A percentile compares a stretch with the other conserved stretches of the same genome.
phyloP scores from a whole-genome alignment of 2,888 invertebrate genomes.

The Carcina quercana region DNA sequence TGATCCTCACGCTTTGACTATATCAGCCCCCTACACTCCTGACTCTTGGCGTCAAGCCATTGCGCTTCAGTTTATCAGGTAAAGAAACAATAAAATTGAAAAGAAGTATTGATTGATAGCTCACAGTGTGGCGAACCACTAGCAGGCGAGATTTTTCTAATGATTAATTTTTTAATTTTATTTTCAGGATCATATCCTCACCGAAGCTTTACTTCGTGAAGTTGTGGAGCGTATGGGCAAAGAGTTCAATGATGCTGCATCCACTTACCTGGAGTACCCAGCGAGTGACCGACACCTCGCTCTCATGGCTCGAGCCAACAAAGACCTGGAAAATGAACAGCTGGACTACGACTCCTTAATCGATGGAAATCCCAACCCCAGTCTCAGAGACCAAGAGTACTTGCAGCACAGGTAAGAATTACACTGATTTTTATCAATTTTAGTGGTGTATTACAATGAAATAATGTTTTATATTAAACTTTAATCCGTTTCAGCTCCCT shows the following conservation, averaged over 20 bases:
- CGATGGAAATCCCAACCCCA: conserved; percentile 82
- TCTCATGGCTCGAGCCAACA: conserved; percentile 71
- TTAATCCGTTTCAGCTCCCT: conserved; percentile 59
- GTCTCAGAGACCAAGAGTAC: conserved; percentile 90
- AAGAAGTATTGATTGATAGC: too few relatives aligned
- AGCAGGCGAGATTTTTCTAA: too few relatives aligned
- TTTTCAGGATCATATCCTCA: conserved; percentile 76
- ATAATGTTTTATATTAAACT: too few relatives aligned
- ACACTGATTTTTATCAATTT: background rate
- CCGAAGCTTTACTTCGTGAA: conserved; percentile 83
- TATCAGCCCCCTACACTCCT: too few relatives aligned
- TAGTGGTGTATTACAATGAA: background rate
- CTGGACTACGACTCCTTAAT: conserved; percentile 83
- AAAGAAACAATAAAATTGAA: too few relatives aligned
- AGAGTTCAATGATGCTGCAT: conserved; percentile 79
- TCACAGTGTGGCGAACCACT: too few relatives aligned
- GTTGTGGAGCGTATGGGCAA: conserved; percentile 86
- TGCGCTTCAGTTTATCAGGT: too few relatives aligned
- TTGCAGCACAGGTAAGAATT: conserved; percentile 81
- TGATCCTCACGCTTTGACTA: too few relatives aligned
- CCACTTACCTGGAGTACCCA: conserved; percentile 78
- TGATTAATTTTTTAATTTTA: background rate
- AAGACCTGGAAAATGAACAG: conserved; percentile 75
- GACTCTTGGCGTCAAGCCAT: too few relatives aligned
- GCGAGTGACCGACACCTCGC: conserved; percentile 59